Evolutionary conservation across 2,888 invertebrate species (phyloP).

Genomic region (Bibio marci): DNA sequence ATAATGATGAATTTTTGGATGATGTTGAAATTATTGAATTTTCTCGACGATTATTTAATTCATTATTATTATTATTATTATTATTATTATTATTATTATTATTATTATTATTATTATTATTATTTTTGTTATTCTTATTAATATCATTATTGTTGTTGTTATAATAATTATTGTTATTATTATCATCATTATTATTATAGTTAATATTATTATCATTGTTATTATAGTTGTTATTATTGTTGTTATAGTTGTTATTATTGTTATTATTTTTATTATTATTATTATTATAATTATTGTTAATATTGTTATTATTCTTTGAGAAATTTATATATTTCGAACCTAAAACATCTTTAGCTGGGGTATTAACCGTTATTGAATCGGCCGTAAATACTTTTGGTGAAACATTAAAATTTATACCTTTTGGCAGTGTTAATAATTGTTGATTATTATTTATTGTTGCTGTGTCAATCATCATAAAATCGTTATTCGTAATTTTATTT

Average conservation of each 20-base stretch:
- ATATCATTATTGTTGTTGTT: conserved; percentile 6
- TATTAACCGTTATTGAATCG: conserved; percentile 59
- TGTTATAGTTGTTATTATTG: conserved; percentile 16
- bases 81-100: conserved; percentile 11
- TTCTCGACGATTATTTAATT: conserved; percentile 5
- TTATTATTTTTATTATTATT: conserved; percentile 21
- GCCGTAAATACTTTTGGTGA: conserved; percentile 67
- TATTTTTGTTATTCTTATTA: conserved; percentile 21
- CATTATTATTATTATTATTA: conserved; percentile 20
- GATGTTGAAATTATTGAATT: not conserved
- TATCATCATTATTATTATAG: conserved; percentile 2
- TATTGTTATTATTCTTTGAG: conserved; percentile 38
- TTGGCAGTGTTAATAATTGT: conserved; percentile 18
- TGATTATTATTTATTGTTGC: conserved; percentile 31
- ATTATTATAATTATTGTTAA: conserved; percentile 31
- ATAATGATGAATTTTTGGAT: conserved; percentile 1
- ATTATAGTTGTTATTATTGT: conserved; percentile 14
- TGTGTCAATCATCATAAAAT: conserved; percentile 28
- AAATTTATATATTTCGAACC: conserved; percentile 47
- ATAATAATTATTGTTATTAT: conserved; percentile 10
- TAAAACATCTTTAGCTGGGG: conserved; percentile 65
- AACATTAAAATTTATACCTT: conserved; percentile 20
- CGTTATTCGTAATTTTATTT: conserved; percentile 65
- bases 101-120: conserved; percentile 10
- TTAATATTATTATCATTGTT: not conserved